Base-by-base conservation (phyloP, 1,140 invertebrate genomes). In the Philotrypesis tridentata region DNA sequence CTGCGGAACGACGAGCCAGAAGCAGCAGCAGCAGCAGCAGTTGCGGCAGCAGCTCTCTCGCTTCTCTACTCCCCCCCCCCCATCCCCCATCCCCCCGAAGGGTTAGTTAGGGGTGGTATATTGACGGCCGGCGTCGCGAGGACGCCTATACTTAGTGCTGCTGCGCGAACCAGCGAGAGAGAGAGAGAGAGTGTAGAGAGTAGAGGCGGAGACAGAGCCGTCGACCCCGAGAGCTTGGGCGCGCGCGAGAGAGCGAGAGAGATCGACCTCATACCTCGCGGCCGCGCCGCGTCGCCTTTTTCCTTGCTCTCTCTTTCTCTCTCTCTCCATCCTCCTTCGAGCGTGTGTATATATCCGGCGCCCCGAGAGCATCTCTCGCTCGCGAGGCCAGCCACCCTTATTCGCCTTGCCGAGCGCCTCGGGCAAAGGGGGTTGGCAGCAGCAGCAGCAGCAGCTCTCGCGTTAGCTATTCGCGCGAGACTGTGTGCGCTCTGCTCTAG, bases 71-170 rank as follows among this genome's bases (percentile, higher is more conserved):
- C 83, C 83, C n/a, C n/a, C n/a, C 63, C 81, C 63, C 73, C 72
- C 80, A 83, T 80, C 86, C 76, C 85, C 80, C 85, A 83, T 85
- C 84, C 87, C 86, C 86, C 86, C 82, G 85, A 87, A 88, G 90
- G 90, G 89, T 92, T 91, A 91, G 91, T 91, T 91, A 92, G 90
- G 90, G 90, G 90, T 91, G 90, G 90, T 92, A 90, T 91, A 92
- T 92, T 89, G 90, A 90, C 90, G 90, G 89, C 89, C 89, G 90
- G 90, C 89, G 91, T 92, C 91, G 90, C 91, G 90, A 91, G 91
- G 90, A 91, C 90, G 90, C 90, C 89, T 91, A 91, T 91, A 91
- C 90, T 91, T 91, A 91, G 90, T 90, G 89, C 77, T 63, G n/a
- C 31, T 43, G 73, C 29, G 40, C 87, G 89, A 90, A 89, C 87